phyloP scores from a whole-genome alignment of 2,797 vertebrate species.

The Gobionotothen gibberifrons region DNA sequence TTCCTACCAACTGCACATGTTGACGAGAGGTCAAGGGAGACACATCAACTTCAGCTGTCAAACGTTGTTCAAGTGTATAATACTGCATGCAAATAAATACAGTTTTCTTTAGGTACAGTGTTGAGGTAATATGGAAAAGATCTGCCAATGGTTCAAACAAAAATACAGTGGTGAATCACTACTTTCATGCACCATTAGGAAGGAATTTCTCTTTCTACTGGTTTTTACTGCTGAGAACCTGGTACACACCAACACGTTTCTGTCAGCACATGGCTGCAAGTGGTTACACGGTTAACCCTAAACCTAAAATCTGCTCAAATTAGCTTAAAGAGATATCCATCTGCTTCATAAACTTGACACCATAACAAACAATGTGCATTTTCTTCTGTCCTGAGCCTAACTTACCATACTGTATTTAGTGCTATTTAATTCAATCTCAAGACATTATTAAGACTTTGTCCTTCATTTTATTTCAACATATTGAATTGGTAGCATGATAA shows the following conservation, averaged over 20 bases:
- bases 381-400: neutral
- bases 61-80: slow-evolving; percentile 9
- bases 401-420: neutral
- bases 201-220: slow-evolving; percentile 68
- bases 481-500: neutral
- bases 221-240: slow-evolving; percentile 63
- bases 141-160: slow-evolving; percentile 62
- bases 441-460: neutral
- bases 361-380: neutral
- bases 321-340: neutral
- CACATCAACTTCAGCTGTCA: slow-evolving; percentile 12
- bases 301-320: neutral
- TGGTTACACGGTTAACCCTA: neutral
- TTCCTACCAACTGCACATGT: slow-evolving; percentile 53
- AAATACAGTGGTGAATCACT: slow-evolving; percentile 71
- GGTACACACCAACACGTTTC: slow-evolving; percentile 44
- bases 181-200: slow-evolving; percentile 74
- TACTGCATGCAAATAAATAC: slow-evolving; percentile 29
- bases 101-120: slow-evolving; percentile 42
- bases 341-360: slow-evolving; percentile 1
- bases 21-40: slow-evolving; percentile 41
- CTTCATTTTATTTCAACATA: too few relatives aligned
- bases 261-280: slow-evolving; percentile 46
- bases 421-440: neutral
- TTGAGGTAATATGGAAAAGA: slow-evolving; percentile 71